Base-by-base conservation (phyloP, 2,113 vertebrate species). In the Pseudopodoces humilis region DNA sequence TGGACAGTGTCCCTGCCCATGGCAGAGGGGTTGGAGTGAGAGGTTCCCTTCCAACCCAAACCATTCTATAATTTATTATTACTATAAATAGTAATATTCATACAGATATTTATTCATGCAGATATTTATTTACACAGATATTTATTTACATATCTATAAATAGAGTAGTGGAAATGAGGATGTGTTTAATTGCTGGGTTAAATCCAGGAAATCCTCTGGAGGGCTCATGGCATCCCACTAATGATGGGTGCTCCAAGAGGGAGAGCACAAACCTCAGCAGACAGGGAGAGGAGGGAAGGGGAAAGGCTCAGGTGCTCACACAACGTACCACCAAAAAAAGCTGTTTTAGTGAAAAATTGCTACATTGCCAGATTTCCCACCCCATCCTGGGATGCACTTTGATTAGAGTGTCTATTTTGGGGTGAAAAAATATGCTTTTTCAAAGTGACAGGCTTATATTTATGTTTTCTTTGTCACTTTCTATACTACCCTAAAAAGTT, bases 261-360 rank as follows among this genome's bases (percentile, higher is more conserved):
- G 2, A 50, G 16, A 82, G 28, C 12, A 28, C n/a, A 70, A 65
- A 78, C 6, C 37, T 25, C 2, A 1, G 7, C 9, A 15, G 20
- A 31, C 17, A 47, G 19, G 39, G 15, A 58, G 16, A 20, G 46
- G 23, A 70, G 44, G 35, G 33, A 63, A 37, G 39, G n/a, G 44
- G 37, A 58, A 69, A 67, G 21, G 52, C 33, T 58, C 52, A 64
- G 58, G 47, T 35, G 75, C 27, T 55, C 35, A 28, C 20, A 65
- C 3, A 28, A 13, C 0, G 0, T 12, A 28, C 43, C 47, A 55
- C 16, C 33, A 60, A 44, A 80, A 39, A 84, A 56, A 3, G 30
- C 33, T 0, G 0, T 4, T 72, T 52, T 19, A 41, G 55, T 44
- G 27, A 86, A 64, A 87, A 62, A 14, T 2, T 19, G 31, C 31